Conservation (phyloP, 2,888 invertebrate species). For the Bhutanitis thaidina region DNA sequence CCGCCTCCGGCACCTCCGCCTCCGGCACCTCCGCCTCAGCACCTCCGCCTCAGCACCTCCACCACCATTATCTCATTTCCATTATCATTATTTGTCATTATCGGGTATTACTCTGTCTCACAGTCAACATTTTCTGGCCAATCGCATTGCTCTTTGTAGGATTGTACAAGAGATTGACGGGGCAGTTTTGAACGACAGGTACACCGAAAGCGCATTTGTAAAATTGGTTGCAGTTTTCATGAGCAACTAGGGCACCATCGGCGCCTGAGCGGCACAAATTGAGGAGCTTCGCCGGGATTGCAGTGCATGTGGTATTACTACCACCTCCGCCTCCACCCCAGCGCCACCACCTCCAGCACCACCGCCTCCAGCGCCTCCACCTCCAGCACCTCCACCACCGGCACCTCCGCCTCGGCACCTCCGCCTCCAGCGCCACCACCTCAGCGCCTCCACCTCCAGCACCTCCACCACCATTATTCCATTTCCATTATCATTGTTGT, state of each 20-base stretch:
- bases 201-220: constrained; percentile 25
- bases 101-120: constrained; percentile 29
- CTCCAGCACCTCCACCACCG: too few species aligned
- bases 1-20: too few species aligned
- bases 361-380: too few species aligned
- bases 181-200: constrained; percentile 28
- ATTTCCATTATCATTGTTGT: not conserved
- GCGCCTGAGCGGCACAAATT: not conserved
- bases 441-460: too few species aligned
- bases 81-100: constrained; percentile 23
- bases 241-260: not conserved
- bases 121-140: constrained; percentile 31
- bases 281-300: not conserved
- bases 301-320: too few species aligned
- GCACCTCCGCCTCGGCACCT: too few species aligned
- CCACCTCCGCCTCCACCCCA: too few species aligned
- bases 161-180: constrained; percentile 29
- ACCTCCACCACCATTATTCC: not conserved
- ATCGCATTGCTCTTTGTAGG: constrained; percentile 30
- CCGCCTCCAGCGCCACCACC: too few species aligned
- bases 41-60: too few species aligned
- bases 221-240: constrained; percentile 14
- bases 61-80: too few species aligned
- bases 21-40: too few species aligned
- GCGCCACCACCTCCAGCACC: too few species aligned